Base-by-base conservation (phyloP, 2,113 vertebrate species). In the Passer montanus region DNA sequence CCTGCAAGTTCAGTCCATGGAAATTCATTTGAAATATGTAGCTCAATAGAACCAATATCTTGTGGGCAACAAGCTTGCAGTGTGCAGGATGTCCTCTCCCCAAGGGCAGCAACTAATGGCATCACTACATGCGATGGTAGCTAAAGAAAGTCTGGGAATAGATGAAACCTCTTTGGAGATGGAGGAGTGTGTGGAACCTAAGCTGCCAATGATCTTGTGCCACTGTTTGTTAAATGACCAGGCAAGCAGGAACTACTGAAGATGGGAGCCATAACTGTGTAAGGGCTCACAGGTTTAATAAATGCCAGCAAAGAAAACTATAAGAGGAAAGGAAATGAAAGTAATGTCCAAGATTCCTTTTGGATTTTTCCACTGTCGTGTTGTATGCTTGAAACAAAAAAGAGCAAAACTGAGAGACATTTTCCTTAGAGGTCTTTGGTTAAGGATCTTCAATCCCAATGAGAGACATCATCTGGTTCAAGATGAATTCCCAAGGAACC, bases 11-110 rank as follows among this genome's bases (percentile, higher is more conserved):
- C 74, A 93, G 69, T 35, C 58, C 31, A 7, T 62, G 81, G 69
- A 92, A 95, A 95, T 95, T 73, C 50, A 76, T 89, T 91, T 93
- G 87, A 96, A 97, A 94, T 92, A 91, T 53, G 60, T 82, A 76
- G 84, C 70, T 89, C 46, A 58, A 53, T 76, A 76, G 87, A 86
- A 75, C 44, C 74, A 43, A 24, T 66, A 59, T 73, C 80, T 91
- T 89, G 41, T 53, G 73, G 84, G 66, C 92, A 78, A 83, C 63
- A 43, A 68, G 80, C 53, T 31, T 89, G 81, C 49, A 60, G 81
- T 1, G 43, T 90, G 86, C 64, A 64, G 81, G 69, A 63, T 84
- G 89, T 95, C 96, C 89, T 93, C 56, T 91, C 67, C 87, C 58
- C 93, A 95, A 82, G 80, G 91, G 66, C 91, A 93, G 87, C 11